Base-by-base conservation (phyloP, 2,113 vertebrate species). In the Carlito syrichta region DNA sequence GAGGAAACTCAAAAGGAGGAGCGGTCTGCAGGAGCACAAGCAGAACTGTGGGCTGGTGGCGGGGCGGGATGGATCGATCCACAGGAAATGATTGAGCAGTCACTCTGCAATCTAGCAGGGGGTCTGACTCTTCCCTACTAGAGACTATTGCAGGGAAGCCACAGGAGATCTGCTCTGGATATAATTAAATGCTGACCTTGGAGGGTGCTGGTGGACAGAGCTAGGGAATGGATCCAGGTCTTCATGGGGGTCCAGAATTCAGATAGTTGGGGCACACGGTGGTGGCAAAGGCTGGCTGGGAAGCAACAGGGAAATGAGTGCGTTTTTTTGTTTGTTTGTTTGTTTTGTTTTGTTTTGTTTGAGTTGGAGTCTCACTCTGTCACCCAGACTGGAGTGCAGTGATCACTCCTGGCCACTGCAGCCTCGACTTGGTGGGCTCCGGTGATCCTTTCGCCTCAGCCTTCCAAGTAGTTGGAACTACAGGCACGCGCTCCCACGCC, bases 1-100 rank as follows among this genome's bases (percentile, higher is more conserved):
- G 25, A 62, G 20, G 25, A 40, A 68, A 20, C 3, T 30, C 40
- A 79, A 30, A 58, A 27, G 76, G 50, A 12, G 20, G 13, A 68
- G 22, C 20, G 1, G 30, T n/a, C 6, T 40, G 25, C 13, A 12
- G 63, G 63, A 22, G 12, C 8, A 0, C 16, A 1, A 1, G 0
- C 17, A 1, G 85, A 32, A 25, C 38, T 63, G 27, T 10, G 58
- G 35, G 35, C 43, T 9, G 27, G 0, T 4, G n/a, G n/a, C 8
- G 35, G 45, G 4, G n/a, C 2, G 2, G 40, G 23, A 40, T 19
- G 32, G 30, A 10, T 0, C 11, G 32, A 5, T 4, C 11, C 2
- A 1, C 23, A 52, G 43, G 60, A 32, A 63, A 4, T 52, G 17
- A 20, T 2, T 16, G 83, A 74, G 45, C 32, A 85, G 25, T 40